Conservation (phyloP, 2,797 vertebrate species). For the Crax fasciolata region DNA sequence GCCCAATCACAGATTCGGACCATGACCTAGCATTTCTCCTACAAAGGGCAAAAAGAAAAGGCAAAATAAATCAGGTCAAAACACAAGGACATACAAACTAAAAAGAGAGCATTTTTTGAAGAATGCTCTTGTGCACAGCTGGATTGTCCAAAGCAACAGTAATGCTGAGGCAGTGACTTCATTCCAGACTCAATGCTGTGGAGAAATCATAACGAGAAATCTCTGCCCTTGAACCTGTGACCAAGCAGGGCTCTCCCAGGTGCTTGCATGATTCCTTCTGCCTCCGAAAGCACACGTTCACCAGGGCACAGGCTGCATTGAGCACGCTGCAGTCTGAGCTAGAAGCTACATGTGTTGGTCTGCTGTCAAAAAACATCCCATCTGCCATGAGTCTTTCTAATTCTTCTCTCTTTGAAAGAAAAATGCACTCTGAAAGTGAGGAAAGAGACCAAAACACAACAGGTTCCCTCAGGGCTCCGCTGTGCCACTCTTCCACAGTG, state of each 20-base stretch:
- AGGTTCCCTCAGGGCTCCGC: not conserved
- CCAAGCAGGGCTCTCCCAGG: not conserved
- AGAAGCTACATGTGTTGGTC: not conserved
- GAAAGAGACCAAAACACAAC: not conserved
- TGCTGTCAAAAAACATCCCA: not conserved
- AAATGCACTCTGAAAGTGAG: not conserved
- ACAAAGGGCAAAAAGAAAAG: too few species aligned
- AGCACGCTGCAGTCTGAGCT: not conserved
- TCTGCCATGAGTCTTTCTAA: not conserved
- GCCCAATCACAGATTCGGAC: too few species aligned
- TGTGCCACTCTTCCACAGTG: not conserved
- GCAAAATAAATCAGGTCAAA: not conserved
- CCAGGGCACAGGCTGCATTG: not conserved
- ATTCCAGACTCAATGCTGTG: not conserved
- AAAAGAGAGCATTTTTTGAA: not conserved
- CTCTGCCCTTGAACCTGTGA: fast-evolving
- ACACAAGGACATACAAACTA: not conserved
- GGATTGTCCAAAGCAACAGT: not conserved
- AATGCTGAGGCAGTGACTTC: not conserved
- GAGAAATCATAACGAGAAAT: not conserved
- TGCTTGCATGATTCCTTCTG: not conserved
- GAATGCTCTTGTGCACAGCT: not conserved
- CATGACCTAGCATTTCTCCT: too few species aligned
- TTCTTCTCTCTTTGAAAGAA: not conserved
- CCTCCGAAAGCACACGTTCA: not conserved